Conservation (phyloP, 2,797 vertebrate species). For the Acanthopagrus latus region DNA sequence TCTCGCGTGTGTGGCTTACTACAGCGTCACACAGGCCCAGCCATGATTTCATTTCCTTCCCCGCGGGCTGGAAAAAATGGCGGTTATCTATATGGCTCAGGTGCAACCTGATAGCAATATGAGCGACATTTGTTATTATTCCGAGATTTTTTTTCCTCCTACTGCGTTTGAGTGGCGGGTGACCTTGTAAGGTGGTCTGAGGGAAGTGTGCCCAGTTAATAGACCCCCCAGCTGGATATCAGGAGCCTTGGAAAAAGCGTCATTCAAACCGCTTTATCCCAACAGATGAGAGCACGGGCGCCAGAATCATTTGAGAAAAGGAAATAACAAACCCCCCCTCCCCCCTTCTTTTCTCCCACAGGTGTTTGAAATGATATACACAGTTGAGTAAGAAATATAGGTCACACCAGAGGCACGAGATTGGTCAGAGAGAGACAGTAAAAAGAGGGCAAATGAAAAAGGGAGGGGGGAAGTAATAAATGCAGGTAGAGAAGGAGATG, state of each 20-base stretch:
- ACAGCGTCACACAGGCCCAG: constrained; percentile 45
- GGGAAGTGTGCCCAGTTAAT: constrained; percentile 69
- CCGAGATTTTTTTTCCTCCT: constrained; percentile 58
- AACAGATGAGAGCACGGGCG: constrained; percentile 70
- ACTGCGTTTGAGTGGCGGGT: constrained; percentile 70
- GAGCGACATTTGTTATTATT: constrained; percentile 83
- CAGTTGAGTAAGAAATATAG: constrained; percentile 77
- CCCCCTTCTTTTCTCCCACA: constrained; percentile 54
- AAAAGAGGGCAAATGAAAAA: constrained; percentile 39
- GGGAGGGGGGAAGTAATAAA: constrained; percentile 60
- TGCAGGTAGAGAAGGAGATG: constrained; percentile 57
- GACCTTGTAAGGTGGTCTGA: constrained; percentile 78
- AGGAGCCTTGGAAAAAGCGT: constrained; percentile 47
- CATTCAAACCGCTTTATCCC: constrained; percentile 67
- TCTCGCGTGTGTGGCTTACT: constrained; percentile 3
- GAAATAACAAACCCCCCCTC: constrained; percentile 62
- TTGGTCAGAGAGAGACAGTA: constrained; percentile 38
- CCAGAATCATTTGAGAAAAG: constrained; percentile 63
- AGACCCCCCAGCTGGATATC: constrained; percentile 68
- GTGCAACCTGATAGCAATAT: constrained; percentile 78
- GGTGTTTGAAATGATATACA: constrained; percentile 79
- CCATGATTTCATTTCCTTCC: constrained; percentile 76
- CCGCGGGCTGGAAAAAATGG: constrained; percentile 64
- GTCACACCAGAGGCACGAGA: constrained; percentile 66
- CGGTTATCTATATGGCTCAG: constrained; percentile 85